Evolutionary conservation across 2,888 invertebrate species (phyloP).

Genomic region (Chymomyza amoena): DNA sequence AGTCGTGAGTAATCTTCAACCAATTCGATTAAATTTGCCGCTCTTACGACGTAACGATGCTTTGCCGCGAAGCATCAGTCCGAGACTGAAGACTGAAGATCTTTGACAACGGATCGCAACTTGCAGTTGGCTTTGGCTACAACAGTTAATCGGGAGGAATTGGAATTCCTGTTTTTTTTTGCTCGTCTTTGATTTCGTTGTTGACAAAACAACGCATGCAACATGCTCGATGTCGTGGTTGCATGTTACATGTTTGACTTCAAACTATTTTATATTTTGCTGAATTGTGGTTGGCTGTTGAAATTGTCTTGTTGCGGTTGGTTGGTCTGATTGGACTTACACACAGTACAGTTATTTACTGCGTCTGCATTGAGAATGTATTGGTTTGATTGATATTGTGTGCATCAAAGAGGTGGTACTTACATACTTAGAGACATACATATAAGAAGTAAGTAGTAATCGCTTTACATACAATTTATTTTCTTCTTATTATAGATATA

Average conservation of each 20-base stretch:
- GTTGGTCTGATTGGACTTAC: constrained; percentile 61
- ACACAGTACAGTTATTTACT: constrained; percentile 69
- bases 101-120: constrained; percentile 32
- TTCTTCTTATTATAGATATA: not conserved
- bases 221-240: constrained; percentile 33
- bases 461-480: constrained; percentile 34
- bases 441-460: constrained; percentile 63
- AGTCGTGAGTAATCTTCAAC: not conserved
- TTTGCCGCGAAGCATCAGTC: constrained; percentile 74
- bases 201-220: constrained; percentile 2
- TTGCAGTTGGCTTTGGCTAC: constrained; percentile 5
- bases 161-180: constrained; percentile 5
- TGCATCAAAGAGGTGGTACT: constrained; percentile 62
- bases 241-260: not conserved
- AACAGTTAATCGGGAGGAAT: constrained; percentile 12
- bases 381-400: constrained; percentile 9
- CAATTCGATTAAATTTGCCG: not conserved
- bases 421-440: too few species aligned
- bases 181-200: not conserved
- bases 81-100: constrained; percentile 74
- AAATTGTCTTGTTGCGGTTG: constrained; percentile 66
- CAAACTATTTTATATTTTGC: constrained; percentile 27
- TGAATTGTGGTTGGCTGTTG: constrained; percentile 67
- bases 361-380: constrained; percentile 17
- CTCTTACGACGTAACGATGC: constrained; percentile 57